phyloP scores from a whole-genome alignment of 1,140 invertebrate species.

The Adelges cooleyi region DNA sequence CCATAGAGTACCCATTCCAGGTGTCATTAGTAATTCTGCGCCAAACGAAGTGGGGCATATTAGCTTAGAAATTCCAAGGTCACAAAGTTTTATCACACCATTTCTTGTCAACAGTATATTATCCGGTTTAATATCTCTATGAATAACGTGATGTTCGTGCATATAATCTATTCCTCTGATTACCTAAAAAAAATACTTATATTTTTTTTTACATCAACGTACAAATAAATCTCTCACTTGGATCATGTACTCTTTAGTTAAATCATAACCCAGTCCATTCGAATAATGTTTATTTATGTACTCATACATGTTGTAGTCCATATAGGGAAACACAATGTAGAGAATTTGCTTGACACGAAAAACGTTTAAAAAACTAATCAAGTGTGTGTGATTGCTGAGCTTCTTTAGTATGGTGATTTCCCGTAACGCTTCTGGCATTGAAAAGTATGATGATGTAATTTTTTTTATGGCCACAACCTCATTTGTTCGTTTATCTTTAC shows the following conservation, averaged over 20 bases:
- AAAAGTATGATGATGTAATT: not conserved
- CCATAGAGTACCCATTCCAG: not conserved
- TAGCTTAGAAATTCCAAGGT: not conserved
- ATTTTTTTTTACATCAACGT: not conserved
- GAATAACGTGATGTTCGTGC: not conserved
- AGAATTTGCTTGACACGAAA: not conserved
- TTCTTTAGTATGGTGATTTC: conserved; percentile 2
- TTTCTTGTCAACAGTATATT: not conserved
- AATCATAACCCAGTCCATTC: not conserved
- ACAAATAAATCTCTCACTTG: not conserved
- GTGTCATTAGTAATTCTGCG: not conserved
- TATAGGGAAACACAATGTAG: conserved; percentile 1
- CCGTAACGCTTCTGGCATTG: not conserved
- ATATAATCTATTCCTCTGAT: not conserved
- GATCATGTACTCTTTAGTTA: conserved; percentile 2
- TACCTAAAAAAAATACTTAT: not conserved
- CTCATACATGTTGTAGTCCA: not conserved
- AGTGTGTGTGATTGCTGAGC: not conserved
- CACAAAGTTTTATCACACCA: not conserved
- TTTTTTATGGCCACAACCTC: conserved; percentile 5
- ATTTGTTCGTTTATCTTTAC: not conserved
- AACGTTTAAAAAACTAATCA: not conserved
- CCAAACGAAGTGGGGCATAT: not conserved
- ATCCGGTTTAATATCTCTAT: conserved; percentile 14
- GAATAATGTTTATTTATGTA: not conserved